Evolutionary conservation across 2,113 vertebrate species (phyloP).

Genomic region (Lophochroa leadbeateri): DNA sequence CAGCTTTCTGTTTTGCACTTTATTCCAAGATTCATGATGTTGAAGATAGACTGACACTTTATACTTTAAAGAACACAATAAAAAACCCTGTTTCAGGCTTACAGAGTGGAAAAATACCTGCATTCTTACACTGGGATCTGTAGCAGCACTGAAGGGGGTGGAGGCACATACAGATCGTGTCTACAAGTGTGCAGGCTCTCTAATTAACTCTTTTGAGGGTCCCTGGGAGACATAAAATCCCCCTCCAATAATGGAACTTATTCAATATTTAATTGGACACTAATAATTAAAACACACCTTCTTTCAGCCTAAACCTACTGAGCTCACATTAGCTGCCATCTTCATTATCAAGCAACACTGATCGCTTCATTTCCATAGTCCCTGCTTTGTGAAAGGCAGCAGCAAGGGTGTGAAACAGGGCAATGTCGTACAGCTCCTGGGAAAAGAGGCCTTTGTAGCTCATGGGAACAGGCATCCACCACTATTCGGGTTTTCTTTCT

Average conservation of each 20-base stretch:
- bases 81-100: background rate
- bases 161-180: background rate
- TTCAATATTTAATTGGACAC: slow-evolving; percentile 62
- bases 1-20: background rate
- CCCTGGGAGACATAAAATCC: slow-evolving; percentile 35
- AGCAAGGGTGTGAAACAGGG: background rate
- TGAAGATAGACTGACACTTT: background rate
- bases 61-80: background rate
- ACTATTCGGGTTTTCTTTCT: background rate
- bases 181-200: slow-evolving; percentile 32
- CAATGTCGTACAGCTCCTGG: background rate
- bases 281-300: slow-evolving; percentile 65
- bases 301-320: slow-evolving; percentile 14
- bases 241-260: slow-evolving; percentile 47
- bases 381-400: background rate
- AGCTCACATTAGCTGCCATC: slow-evolving; percentile 3
- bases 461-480: background rate
- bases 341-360: background rate
- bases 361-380: background rate
- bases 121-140: background rate
- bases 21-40: background rate
- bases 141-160: background rate
- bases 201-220: slow-evolving; percentile 51
- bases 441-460: background rate
- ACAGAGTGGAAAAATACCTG: background rate